A percentile compares a stretch with the other conserved stretches of the same genome.
Conservation (phyloP, 1,140 invertebrate species). For the Nymphalis io region DNA sequence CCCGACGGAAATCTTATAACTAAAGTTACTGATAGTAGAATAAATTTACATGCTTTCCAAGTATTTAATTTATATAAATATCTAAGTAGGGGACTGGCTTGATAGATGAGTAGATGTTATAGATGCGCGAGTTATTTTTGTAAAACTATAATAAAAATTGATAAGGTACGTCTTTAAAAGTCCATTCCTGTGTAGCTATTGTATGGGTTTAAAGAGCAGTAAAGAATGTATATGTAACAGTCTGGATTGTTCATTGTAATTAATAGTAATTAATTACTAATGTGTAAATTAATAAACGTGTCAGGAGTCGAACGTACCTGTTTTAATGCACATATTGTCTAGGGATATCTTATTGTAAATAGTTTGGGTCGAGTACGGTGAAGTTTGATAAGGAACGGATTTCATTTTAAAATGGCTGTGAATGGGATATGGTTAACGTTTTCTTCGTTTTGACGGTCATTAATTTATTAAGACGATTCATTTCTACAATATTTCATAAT, state of each 20-base stretch:
- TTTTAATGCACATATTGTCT: conserved; percentile 15
- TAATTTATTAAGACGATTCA: not conserved
- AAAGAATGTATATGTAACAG: not conserved
- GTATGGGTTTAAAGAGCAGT: not conserved
- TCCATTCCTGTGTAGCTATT: conserved; percentile 18
- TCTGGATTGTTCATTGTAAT: not conserved
- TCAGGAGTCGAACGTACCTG: conserved; percentile 62
- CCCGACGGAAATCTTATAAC: conserved; percentile 20
- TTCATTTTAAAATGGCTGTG: conserved; percentile 61
- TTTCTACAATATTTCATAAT: not conserved
- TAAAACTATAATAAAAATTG: conserved; percentile 22
- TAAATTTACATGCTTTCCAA: conserved; percentile 39
- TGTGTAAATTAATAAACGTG: conserved; percentile 21
- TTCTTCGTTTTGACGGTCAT: conserved; percentile 39
- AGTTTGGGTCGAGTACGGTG: conserved; percentile 8
- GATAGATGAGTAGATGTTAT: conserved; percentile 35
- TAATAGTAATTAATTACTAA: conserved; percentile 3
- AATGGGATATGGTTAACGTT: conserved; percentile 39
- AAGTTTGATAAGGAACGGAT: not conserved
- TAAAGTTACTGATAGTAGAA: conserved; percentile 32
- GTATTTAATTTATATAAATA: conserved; percentile 22
- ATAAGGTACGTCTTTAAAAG: conserved; percentile 18
- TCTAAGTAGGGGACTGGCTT: conserved; percentile 27
- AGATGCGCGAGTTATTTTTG: conserved; percentile 32
- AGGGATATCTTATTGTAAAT: conserved; percentile 14